Evolutionary conservation across 2,113 vertebrate species (phyloP).

Genomic region (Nesogale talazaci): DNA sequence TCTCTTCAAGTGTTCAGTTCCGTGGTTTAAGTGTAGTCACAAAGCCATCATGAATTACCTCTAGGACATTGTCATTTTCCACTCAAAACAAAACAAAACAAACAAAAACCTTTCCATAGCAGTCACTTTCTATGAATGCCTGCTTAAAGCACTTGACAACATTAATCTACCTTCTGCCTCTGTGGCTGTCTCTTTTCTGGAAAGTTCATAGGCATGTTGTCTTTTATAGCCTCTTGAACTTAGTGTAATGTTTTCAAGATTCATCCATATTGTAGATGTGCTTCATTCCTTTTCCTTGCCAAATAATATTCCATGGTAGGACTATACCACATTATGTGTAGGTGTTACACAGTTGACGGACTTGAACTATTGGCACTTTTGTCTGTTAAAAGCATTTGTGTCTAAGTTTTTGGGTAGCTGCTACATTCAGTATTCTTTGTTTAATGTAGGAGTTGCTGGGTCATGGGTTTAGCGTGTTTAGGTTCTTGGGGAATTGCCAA

Average conservation of each 20-base stretch:
- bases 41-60: background rate
- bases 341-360: background rate
- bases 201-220: background rate
- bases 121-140: background rate
- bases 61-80: background rate
- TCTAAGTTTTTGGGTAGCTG: constrained; percentile 1
- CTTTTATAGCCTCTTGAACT: constrained; percentile 22
- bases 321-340: constrained; percentile 3
- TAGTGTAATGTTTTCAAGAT: background rate
- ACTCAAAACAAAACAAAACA: background rate
- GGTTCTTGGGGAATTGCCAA: background rate
- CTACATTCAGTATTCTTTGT: constrained; percentile 38
- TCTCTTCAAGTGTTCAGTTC: background rate
- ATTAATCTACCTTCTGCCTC: background rate
- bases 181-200: background rate
- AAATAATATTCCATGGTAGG: constrained; percentile 46
- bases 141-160: background rate
- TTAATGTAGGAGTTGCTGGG: background rate
- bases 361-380: constrained; percentile 18
- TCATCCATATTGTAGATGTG: background rate
- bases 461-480: background rate
- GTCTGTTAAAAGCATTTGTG: background rate
- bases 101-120: too few relatives aligned
- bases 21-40: background rate
- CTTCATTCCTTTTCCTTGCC: constrained; percentile 13